These are phyloP conservation scores for Apodemia hepburni DNA, from an alignment of 2,888 invertebrate species.

Conservation along the genomic window DNA sequence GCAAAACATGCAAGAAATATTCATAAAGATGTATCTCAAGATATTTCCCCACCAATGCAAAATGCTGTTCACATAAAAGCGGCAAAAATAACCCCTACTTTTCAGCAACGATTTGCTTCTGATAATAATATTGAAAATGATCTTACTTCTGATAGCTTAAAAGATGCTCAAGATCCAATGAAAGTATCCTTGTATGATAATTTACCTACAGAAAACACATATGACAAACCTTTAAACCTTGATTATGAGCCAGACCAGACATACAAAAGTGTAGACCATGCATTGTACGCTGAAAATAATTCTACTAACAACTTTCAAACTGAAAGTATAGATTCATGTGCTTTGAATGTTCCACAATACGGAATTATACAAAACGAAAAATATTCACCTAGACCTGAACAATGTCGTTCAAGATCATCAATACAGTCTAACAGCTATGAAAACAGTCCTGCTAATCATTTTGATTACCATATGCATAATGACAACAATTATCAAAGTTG, in stretches of 20 bases:
- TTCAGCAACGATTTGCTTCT: conserved; percentile 76
- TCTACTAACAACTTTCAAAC: conserved; percentile 49
- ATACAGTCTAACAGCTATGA: conserved; percentile 51
- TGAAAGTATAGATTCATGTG: conserved; percentile 51
- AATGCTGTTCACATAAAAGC: conserved; percentile 75
- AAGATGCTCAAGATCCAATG: conserved; percentile 51
- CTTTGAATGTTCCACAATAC: conserved; percentile 49
- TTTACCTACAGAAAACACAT: conserved; percentile 65
- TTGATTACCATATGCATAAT: conserved; percentile 49
- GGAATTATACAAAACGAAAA: conserved; percentile 54
- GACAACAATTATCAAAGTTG: conserved; percentile 56
- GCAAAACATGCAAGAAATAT: conserved; percentile 81
- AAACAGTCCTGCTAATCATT: conserved; percentile 47
- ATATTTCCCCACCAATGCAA: conserved; percentile 70
- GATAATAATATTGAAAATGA: conserved; percentile 61
- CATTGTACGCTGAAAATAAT: conserved; percentile 68
- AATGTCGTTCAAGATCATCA: conserved; percentile 48
- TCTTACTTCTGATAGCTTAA: conserved; percentile 42
- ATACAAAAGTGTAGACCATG: conserved; percentile 76
- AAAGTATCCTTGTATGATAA: conserved; percentile 70
- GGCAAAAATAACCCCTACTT: conserved; percentile 75
- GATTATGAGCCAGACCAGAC: conserved; percentile 69
- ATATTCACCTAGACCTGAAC: conserved; percentile 59
- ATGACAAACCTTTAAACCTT: conserved; percentile 72
- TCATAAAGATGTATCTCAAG: conserved; percentile 73